Evolutionary conservation across 1,140 invertebrate species (phyloP).

Genomic region (Contarinia nasturtii): DNA sequence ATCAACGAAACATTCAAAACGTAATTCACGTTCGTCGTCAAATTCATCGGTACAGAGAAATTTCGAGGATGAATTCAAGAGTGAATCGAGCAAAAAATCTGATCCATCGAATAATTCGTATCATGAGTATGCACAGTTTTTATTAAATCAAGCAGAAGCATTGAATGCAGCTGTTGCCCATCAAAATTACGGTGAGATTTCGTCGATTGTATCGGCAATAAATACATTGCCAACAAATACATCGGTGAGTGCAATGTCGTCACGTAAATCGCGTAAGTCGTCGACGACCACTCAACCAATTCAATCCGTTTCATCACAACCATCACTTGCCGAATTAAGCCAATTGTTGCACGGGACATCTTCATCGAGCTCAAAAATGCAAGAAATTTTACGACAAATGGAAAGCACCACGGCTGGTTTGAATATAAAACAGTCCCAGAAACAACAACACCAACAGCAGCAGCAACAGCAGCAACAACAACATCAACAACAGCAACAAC

Average conservation of each 20-base stretch:
- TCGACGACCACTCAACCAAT: slow-evolving; percentile 19
- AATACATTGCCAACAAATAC: no score
- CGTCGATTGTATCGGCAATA: not conserved
- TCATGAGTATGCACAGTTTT: slow-evolving; percentile 19
- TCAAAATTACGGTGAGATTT: not conserved
- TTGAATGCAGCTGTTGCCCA: slow-evolving; percentile 13
- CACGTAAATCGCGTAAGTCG: no score
- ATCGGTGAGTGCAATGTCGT: no score
- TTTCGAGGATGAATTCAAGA: slow-evolving; percentile 8
- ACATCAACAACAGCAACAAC: slow-evolving; percentile 4
- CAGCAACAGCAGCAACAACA: slow-evolving; percentile 4
- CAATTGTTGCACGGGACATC: slow-evolving; percentile 5
- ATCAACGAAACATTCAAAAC: slow-evolving; percentile 1
- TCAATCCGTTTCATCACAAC: slow-evolving; percentile 19
- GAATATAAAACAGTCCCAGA: slow-evolving; percentile 4
- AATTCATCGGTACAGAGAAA: not conserved
- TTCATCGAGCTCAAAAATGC: slow-evolving; percentile 6
- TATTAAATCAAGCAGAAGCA: slow-evolving; percentile 21
- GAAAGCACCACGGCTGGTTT: not conserved
- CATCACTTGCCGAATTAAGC: slow-evolving; percentile 14
- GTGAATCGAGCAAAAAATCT: slow-evolving; percentile 21
- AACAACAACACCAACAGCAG: slow-evolving; percentile 1
- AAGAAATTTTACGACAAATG: not conserved
- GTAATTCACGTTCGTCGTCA: not conserved
- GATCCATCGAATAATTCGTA: slow-evolving; percentile 15